Evolutionary conservation across 2,113 vertebrate genomes (phyloP), one percentile per base, ranked within the genome.

Genomic region (Oophaga pumilio): DNA sequence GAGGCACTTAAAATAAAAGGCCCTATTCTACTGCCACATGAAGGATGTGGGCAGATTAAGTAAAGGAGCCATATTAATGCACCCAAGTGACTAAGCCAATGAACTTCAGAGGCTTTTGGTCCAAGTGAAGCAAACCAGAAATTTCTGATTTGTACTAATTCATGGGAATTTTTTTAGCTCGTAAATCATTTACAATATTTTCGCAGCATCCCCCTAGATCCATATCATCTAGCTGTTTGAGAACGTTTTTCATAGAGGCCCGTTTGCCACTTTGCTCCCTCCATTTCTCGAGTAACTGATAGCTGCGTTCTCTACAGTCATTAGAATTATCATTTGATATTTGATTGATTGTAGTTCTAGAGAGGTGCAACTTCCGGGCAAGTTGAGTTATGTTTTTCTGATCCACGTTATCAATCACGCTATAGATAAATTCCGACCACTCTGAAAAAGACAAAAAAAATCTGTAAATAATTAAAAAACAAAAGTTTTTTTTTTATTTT

Each of bases 251-350:
- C 76, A 90, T 76, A 49, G 69, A 43, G 6, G 88, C 52, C 0
- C 90, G 79, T 20, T 33, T 87, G 13, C 90, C 85, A 1, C 76
- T 22, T 24, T 9, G 82, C 2, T 74, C 82, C 33, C 14, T 87
- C 88, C 89, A 91, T 0, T 1, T 0, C 0, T 86, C 53, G 28
- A 91, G 89, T 90, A 91, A 90, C 83, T 89, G 43, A 12, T 91
- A 88, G 0, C 0, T 85, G 0, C 89, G 87, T 18, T 92, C 91
- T 2, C 28, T 20, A 82, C 8, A 18, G 13, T 89, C 10, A 13
- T 69, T 7, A 10, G 60, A 86, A 43, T 60, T 84, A 0, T 74
- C 49, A 7, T 6, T 0, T 11, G 10, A 53, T 18, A 89, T 60
- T 1, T 49, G 43, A 53, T 2, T 11, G 50, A 89, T 91, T 18